Evolutionary conservation across 2,888 invertebrate genomes (phyloP).

Genomic region (Xanthia icteritia): DNA sequence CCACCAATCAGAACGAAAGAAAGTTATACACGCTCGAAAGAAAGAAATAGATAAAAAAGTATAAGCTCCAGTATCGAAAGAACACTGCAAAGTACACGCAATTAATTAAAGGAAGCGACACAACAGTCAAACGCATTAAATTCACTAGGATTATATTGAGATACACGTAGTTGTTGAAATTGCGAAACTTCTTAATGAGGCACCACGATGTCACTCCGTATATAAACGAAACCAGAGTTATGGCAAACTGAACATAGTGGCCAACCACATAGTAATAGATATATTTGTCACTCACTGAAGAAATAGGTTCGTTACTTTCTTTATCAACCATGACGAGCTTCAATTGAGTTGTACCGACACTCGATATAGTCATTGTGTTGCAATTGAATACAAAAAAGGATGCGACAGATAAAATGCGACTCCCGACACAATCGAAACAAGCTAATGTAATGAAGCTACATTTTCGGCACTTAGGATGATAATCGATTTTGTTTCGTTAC

Average conservation of each 20-base stretch:
- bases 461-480: neutral
- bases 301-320: neutral
- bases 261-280: neutral
- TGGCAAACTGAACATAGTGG: neutral
- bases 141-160: constrained; percentile 36
- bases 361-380: neutral
- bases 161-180: constrained; percentile 44
- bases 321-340: constrained; percentile 6
- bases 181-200: constrained; percentile 40
- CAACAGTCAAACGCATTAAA: neutral
- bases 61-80: neutral
- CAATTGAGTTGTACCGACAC: too few species aligned
- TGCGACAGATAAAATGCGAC: neutral
- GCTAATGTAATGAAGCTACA: constrained; percentile 22
- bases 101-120: neutral
- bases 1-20: constrained; percentile 42
- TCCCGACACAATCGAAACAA: neutral
- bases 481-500: constrained; percentile 5
- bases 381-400: neutral
- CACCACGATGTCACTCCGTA: constrained; percentile 51
- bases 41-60: neutral
- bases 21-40: constrained; percentile 8
- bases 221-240: constrained; percentile 9
- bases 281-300: neutral
- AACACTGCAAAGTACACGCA: neutral